phyloP scores from a whole-genome alignment of 2,888 invertebrate genomes.

The Gryllus longicercus region DNA sequence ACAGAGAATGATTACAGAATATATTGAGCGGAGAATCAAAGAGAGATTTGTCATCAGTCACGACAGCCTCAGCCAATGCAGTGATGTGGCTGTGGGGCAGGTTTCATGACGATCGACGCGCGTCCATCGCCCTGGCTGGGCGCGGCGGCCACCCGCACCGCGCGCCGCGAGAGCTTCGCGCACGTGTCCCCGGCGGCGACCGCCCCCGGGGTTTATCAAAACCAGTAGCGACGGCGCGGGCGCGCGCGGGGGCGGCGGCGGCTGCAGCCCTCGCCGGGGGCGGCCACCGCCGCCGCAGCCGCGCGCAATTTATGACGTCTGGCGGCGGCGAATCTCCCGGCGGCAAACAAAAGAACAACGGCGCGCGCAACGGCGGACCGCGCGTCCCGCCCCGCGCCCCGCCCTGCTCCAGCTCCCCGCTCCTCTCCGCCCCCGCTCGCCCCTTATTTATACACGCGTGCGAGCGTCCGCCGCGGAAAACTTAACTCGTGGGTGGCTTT shows the following conservation, averaged over 20 bases:
- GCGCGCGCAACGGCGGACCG: not conserved
- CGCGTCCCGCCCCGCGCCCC: not conserved
- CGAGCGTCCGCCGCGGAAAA: not conserved
- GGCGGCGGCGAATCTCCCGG: constrained; percentile 1
- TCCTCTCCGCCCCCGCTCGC: not conserved
- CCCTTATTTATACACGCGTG: not conserved
- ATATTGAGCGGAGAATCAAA: too few species aligned
- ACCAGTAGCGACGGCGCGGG: not conserved
- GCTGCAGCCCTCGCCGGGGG: not conserved
- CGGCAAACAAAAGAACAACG: constrained; percentile 6
- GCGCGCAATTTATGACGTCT: constrained; percentile 10
- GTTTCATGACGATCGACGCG: too few species aligned
- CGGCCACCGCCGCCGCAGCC: not conserved
- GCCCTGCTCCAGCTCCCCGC: not conserved
- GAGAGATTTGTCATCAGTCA: too few species aligned
- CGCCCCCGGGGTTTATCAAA: not conserved
- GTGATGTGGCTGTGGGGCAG: too few species aligned
- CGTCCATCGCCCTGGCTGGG: too few species aligned
- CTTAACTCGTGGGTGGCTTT: constrained; percentile 28
- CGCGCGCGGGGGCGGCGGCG: not conserved
- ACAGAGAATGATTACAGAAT: too few species aligned
- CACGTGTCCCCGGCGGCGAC: not conserved
- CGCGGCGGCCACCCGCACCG: too few species aligned
- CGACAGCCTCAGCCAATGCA: too few species aligned
- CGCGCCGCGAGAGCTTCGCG: not conserved